Conservation (phyloP, 2,797 vertebrate species). For the Halcyon leucocephala region DNA sequence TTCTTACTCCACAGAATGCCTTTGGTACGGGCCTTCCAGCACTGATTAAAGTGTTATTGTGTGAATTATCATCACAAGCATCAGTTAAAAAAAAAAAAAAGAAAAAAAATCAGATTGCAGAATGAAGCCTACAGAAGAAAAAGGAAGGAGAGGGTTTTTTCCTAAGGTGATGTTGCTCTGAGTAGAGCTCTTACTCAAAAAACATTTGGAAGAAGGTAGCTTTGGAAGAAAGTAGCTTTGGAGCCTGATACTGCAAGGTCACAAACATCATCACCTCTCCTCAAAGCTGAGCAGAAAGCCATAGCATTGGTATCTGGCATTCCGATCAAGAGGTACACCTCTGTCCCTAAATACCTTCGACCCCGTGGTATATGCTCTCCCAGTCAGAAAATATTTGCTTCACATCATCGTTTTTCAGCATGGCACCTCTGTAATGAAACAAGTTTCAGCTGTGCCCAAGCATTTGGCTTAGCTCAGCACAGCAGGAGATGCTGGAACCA, state of each 20-base stretch:
- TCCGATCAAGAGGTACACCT: not conserved
- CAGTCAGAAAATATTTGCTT: not conserved
- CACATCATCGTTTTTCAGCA: not conserved
- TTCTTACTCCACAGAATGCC: not conserved
- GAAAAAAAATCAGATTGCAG: not conserved
- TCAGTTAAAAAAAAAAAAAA: not conserved
- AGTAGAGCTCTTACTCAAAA: not conserved
- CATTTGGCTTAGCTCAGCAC: not conserved
- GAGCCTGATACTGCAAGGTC: not conserved
- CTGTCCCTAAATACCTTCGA: not conserved
- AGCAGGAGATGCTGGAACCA: slow-evolving; percentile 34
- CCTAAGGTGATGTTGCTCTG: not conserved
- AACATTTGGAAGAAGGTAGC: not conserved
- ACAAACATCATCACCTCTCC: not conserved
- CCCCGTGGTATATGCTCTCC: not conserved
- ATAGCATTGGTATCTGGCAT: not conserved
- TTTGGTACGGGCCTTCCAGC: not conserved
- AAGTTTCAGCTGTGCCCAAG: not conserved
- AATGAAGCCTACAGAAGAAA: not conserved
- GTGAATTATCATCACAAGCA: not conserved
- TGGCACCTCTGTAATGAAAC: not conserved
- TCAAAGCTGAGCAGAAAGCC: not conserved
- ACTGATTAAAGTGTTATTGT: not conserved
- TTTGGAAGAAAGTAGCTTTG: not conserved
- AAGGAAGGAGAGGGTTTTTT: not conserved